Evolutionary conservation across 1,140 invertebrate species (phyloP), one percentile per base, ranked within the genome.

Genomic region (Tetragnatha versicolor): DNA sequence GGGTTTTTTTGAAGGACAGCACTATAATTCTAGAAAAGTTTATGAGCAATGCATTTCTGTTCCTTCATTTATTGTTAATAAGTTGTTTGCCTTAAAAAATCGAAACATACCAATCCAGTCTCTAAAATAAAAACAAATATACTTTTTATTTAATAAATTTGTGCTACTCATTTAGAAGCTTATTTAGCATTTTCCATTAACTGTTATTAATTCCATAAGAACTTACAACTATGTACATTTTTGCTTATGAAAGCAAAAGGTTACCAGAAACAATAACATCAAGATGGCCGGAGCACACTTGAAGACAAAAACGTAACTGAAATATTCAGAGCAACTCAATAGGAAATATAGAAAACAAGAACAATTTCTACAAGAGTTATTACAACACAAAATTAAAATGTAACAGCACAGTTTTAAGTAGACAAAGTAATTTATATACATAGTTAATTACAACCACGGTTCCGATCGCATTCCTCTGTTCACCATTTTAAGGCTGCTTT

Each of bases 101-200:
- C 27, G 35, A 9, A 31, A 58, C n/a, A n/a, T 7, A 58, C 9
- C 6, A 4, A 33, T 31, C 17, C 9, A 2, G 27, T 31, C 31
- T 31, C 37, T 39, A 22, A 49, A 12, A 29, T 69, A 69, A 53
- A 69, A 69, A 53, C 66, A 69, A 69, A 69, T 69, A 69, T 69
- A 69, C 3, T 63, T 69, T 69, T 69, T 69, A 69, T 69, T 69
- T 49, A 69, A 53, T 53, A 69, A 69, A 69, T 51, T 53, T 69
- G 45, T 69, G 66, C 66, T 69, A 69, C 66, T 69, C 35, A 69
- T 69, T 69, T 47, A 69, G 66, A 69, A 69, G 66, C 66, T 69
- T 69, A 25, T 53, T 69, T 69, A 53, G 66, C 47, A 53, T 69
- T 35, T 53, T 69, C 53, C 47, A 69, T 49, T 49, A 35, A 49